Conservation (phyloP, 2,113 vertebrate genomes). For the Barbus barbus region DNA sequence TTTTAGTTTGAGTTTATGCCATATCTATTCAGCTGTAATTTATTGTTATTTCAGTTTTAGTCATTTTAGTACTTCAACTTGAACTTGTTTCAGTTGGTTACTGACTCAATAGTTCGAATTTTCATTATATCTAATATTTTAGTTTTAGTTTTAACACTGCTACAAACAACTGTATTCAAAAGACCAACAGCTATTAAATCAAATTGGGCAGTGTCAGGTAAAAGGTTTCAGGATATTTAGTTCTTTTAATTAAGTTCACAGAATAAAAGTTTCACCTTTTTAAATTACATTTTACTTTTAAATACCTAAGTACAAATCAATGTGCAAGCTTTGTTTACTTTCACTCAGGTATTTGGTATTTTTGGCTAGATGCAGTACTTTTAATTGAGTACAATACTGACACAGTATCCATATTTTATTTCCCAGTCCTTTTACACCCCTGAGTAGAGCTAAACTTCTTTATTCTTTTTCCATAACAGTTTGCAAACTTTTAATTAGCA, state of each 20-base stretch:
- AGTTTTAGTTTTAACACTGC: background rate
- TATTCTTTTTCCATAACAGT: background rate
- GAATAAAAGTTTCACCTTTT: background rate
- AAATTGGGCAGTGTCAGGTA: background rate
- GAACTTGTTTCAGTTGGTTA: background rate
- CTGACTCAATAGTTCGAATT: background rate
- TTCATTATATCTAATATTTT: background rate
- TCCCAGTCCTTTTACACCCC: background rate
- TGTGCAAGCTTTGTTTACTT: background rate
- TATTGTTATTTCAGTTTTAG: no score
- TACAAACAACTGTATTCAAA: background rate
- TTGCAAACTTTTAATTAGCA: slow-evolving; percentile 26
- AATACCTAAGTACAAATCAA: background rate
- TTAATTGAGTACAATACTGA: background rate
- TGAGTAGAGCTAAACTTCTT: background rate
- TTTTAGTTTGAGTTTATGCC: no score
- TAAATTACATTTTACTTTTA: background rate
- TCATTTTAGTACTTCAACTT: no score
- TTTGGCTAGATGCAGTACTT: background rate
- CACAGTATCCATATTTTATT: background rate
- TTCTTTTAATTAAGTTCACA: background rate
- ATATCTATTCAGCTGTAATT: no score
- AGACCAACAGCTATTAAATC: background rate
- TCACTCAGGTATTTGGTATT: background rate
- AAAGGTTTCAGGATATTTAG: background rate